These are phyloP conservation scores for Copsychus sechellarum DNA, from an alignment of 2,113 vertebrate genomes.

Conservation along the genomic window DNA sequence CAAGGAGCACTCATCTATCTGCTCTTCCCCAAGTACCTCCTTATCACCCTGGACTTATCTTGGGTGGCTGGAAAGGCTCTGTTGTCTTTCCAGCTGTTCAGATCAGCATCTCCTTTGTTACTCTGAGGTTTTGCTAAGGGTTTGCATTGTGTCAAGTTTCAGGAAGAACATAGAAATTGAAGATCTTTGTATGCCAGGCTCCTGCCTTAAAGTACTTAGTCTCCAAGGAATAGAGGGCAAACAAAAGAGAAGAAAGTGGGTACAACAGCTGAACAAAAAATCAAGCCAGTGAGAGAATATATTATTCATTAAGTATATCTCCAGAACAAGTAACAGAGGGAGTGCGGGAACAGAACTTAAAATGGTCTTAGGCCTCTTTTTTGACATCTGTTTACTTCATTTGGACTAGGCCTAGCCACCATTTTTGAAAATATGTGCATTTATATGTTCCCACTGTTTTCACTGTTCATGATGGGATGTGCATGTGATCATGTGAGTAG, in stretches of 20 bases:
- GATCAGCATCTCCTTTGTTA: neutral
- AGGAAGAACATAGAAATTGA: slow-evolving; percentile 1
- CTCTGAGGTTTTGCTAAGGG: neutral
- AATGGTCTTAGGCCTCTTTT: neutral
- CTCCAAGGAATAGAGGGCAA: neutral
- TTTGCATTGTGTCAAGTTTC: slow-evolving; percentile 3
- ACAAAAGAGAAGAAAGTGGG: slow-evolving; percentile 3
- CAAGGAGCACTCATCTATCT: neutral
- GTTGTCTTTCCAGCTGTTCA: neutral
- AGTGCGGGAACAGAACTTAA: neutral
- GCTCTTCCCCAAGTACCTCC: neutral
- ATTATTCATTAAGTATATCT: slow-evolving; percentile 39
- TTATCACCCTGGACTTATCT: neutral
- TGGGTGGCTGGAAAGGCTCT: neutral
- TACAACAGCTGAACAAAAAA: slow-evolving; percentile 12
- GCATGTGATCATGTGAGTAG: no score
- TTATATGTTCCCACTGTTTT: neutral
- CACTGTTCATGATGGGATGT: neutral
- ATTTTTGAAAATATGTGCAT: neutral
- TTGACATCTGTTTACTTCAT: neutral
- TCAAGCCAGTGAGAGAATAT: slow-evolving; percentile 10
- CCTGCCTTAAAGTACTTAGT: neutral
- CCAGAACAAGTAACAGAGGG: neutral
- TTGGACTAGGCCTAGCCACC: neutral
- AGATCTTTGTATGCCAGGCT: slow-evolving; percentile 15